Evolutionary conservation across 2,113 vertebrate species (phyloP).

Genomic region (Pholis gunnellus): DNA sequence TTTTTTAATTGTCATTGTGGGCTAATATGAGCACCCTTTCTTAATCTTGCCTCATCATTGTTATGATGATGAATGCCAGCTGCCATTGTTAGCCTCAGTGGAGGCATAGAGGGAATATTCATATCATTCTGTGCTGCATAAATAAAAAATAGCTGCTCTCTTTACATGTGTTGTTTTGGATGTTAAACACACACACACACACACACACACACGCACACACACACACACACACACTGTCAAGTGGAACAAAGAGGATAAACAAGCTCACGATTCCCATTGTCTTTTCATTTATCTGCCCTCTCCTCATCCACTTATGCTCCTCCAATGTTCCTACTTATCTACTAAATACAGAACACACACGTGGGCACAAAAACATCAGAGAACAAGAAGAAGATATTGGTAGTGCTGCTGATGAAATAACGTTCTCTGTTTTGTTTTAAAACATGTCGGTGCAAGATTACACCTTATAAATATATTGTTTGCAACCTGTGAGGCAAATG

Average conservation of each 20-base stretch:
- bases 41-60: background rate
- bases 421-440: background rate
- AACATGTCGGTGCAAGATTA: background rate
- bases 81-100: background rate
- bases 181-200: conserved; percentile 10
- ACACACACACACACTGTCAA: conserved; percentile 21
- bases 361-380: background rate
- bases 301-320: conserved; percentile 37
- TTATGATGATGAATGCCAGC: background rate
- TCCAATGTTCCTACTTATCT: conserved; percentile 12
- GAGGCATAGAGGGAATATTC: conserved; percentile 2
- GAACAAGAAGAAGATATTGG: background rate
- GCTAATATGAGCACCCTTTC: background rate
- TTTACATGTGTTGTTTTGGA: conserved; percentile 13
- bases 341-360: background rate
- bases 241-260: conserved; percentile 28
- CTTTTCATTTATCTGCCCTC: conserved; percentile 8
- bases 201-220: background rate
- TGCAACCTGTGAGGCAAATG: background rate
- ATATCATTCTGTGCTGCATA: background rate
- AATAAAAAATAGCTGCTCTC: conserved; percentile 13
- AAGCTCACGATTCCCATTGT: background rate
- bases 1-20: background rate
- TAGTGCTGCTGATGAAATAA: background rate
- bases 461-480: background rate